Evolutionary conservation across 2,113 vertebrate genomes (phyloP), one percentile per base, ranked within the genome.

Genomic region (Rhagologus leucostigma): DNA sequence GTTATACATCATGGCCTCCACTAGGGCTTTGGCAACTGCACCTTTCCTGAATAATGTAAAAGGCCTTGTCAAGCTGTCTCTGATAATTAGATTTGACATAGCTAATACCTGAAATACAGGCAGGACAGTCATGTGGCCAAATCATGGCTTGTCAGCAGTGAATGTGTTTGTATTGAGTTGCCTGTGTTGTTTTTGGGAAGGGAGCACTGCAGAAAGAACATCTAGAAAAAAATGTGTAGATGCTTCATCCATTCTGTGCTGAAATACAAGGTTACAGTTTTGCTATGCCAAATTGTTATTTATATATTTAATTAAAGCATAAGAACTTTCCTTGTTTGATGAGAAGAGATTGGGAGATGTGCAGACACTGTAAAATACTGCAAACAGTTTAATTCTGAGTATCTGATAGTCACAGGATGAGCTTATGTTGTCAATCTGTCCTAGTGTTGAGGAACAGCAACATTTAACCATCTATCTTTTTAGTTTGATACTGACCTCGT

Each of bases 21-120:
- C 47, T 27, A 20, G 55, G 41, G 42, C 53, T 87, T 96, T 88
- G 80, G 75, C 85, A 86, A 90, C 47, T 57, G 60, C 56, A 60
- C 14, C 30, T 85, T 85, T 89, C 78, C 57, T 70, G 71, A 82
- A 77, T 90, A 42, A 55, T 33, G 37, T 79, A 82, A 94, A 93
- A 95, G 92, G 74, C 89, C 63, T 87, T 49, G 50, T 96, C 87
- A 96, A 64, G 56, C 89, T 73, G 42, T 67, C 50, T 68, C 41
- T 93, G 84, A 30, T 96, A 94, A 97, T 95, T 71, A n/a, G 60
- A 49, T 94, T 70, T 93, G 95, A 96, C 94, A 77, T 16, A 52
- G 90, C 60, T 97, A 96, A 96, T 96, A 91, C 95, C 90, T 92
- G 93, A 83, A 93, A 95, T 49, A 60, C 47, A 87, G 92, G 57